Base-by-base conservation (phyloP, 2,113 vertebrate species). In the Tupaia chinensis region DNA sequence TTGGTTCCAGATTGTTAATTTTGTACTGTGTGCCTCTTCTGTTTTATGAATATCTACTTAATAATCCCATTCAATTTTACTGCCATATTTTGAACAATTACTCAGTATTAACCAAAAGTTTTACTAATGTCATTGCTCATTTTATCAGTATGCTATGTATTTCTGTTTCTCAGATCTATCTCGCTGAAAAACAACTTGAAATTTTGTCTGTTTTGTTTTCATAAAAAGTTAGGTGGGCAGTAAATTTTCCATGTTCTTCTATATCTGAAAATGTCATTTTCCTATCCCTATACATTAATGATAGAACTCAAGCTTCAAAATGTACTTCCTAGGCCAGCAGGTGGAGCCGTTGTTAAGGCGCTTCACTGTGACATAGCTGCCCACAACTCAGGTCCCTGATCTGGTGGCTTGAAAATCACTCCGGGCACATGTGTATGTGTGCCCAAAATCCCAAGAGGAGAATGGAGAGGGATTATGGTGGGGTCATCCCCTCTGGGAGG, bases 1-100 rank as follows among this genome's bases (percentile, higher is more conserved):
- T 95, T 83, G 83, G 89, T 97, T 97, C 87, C 84, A 93, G 87
- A 73, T 80, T 73, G 66, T 97, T 97, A 97, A 93, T 29, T 97
- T 97, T 97, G 94, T 87, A 89, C 70, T 91, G 69, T 91, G 92
- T 87, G 70, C 79, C 44, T 90, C 68, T 97, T 94, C 56, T 80
- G 29, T 93, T 96, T 96, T 93, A 94, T 91, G 90, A 93, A 86
- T 83, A 63, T 14, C 70, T 88, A 87, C 80, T 97, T 95, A 95
- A 91, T 65, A 91, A 89, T 92, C 82, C 83, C 69, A 80, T 96
- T 95, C 96, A 89, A 93, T 95, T 97, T 97, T 92, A 97, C 58
- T 89, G 56, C 72, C 89, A 54, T 93, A 68, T 95, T 95, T 97
- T 95, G 70, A 95, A 70, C 32, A 93, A 89, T 96, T 94, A 96